Evolutionary conservation across 2,113 vertebrate species (phyloP).

Genomic region (Phalacrocorax aristotelis): DNA sequence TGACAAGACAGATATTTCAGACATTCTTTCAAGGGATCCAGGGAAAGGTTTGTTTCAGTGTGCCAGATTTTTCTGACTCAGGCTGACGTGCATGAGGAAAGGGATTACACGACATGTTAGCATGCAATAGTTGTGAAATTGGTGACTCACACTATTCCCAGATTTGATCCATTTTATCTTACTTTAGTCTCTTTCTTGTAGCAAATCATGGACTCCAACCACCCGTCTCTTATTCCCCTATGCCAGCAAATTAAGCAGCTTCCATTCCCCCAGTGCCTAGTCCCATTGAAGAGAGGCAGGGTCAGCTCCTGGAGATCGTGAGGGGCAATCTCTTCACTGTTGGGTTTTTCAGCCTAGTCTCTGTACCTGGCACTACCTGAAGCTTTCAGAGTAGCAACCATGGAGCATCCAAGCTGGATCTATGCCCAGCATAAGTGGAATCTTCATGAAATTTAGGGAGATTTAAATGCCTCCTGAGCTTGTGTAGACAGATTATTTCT

Average conservation of each 20-base stretch:
- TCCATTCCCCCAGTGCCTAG: neutral
- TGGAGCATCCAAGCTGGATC: slow-evolving; percentile 54
- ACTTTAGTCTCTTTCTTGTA: neutral
- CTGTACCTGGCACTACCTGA: slow-evolving; percentile 2
- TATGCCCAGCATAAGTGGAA: slow-evolving; percentile 14
- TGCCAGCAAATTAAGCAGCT: neutral
- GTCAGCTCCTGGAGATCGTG: neutral
- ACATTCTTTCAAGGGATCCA: neutral
- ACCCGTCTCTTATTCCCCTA: neutral
- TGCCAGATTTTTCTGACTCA: neutral
- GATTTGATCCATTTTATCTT: neutral
- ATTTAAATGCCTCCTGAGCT: slow-evolving; percentile 58
- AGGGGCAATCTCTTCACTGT: neutral
- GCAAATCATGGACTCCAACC: neutral
- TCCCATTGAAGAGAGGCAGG: neutral
- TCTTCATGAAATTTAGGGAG: slow-evolving; percentile 55
- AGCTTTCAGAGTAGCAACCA: neutral
- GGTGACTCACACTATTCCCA: neutral
- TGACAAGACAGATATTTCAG: neutral
- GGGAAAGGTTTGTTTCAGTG: neutral
- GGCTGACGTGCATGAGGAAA: neutral
- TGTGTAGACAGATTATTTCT: slow-evolving; percentile 15
- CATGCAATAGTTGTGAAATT: neutral
- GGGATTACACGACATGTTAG: neutral
- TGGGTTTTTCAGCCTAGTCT: neutral